Base-by-base conservation (phyloP, 2,113 vertebrate species). In the Blennius ocellaris region DNA sequence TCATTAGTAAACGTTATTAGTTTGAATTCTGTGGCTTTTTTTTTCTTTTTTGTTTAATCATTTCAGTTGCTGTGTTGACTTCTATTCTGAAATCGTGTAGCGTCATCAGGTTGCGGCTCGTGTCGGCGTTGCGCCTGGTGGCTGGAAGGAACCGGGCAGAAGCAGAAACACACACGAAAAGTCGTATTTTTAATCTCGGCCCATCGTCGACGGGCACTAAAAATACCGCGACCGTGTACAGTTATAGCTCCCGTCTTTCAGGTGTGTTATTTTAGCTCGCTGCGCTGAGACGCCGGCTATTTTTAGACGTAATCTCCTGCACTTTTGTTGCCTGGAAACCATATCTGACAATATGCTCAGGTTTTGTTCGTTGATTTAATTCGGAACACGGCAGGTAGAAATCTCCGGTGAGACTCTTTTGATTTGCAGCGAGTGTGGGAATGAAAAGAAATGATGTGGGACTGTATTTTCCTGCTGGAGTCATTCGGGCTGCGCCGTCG, bases 261-360 rank as follows among this genome's bases (percentile, higher is more conserved):
- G 66, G 10, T 62, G 70, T 57, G 62, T 55, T 82, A 71, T 87
- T 83, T 83, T 77, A 55, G 72, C 70, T 68, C 68, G 48, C 61
- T 48, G 54, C 73, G 48, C 85, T 62, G 51, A 51, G 44, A 62
- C 63, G 3, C 39, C 3, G 37, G 45, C 82, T 91, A 91, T 92
- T 87, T 88, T 84, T 90, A 91, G 84, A 82, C 52, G 0, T 72
- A 53, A 77, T 78, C 72, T 52, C 11, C 10, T 76, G 84, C 65
- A 69, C 75, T 69, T 85, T 82, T 65, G 89, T 92, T 92, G 90
- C 90, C 82, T 89, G 85, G 90, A 88, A 87, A 92, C 90, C 55
- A 55, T 78, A 75, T 65, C 61, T 12, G 39, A 80, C 77, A 75
- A 60, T 68, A 72, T 55, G 58, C 5, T 17, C 14, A 54, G 11